Conservation (phyloP, 2,888 invertebrate genomes). For the Uropetala carovei region DNA sequence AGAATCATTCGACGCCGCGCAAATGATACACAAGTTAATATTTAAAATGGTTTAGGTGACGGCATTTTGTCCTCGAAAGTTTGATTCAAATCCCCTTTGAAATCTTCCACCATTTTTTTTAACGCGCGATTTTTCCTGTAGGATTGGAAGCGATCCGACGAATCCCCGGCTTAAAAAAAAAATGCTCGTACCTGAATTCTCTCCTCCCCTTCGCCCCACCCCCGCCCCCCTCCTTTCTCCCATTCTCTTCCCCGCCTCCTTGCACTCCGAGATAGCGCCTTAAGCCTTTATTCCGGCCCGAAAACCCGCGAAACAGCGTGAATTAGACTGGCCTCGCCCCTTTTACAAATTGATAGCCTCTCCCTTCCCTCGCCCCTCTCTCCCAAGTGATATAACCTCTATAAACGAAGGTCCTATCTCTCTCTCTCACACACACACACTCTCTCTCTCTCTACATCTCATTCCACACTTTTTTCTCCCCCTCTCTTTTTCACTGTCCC, state of each 20-base stretch:
- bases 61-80: not conserved
- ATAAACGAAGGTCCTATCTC: too few species aligned
- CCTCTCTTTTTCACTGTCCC: constrained; percentile 66
- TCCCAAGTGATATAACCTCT: too few species aligned
- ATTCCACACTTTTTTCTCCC: constrained; percentile 65
- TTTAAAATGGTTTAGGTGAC: not conserved
- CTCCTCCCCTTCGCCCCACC: not conserved
- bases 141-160: not conserved
- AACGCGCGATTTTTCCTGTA: not conserved
- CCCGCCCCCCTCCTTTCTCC: not conserved
- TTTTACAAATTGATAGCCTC: constrained; percentile 67
- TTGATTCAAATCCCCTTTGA: not conserved
- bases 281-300: constrained; percentile 72
- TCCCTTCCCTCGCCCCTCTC: constrained; percentile 67
- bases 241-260: constrained; percentile 59
- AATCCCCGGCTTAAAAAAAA: not conserved
- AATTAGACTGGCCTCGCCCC: constrained; percentile 62
- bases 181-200: not conserved
- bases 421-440: too few species aligned
- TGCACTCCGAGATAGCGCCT: constrained; percentile 69
- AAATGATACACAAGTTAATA: not conserved
- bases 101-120: not conserved
- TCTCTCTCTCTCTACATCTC: constrained; percentile 69
- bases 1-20: not conserved
- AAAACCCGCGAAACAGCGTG: constrained; percentile 70